Evolutionary conservation across 2,113 vertebrate genomes (phyloP).

Genomic region (Perccottus glenii): DNA sequence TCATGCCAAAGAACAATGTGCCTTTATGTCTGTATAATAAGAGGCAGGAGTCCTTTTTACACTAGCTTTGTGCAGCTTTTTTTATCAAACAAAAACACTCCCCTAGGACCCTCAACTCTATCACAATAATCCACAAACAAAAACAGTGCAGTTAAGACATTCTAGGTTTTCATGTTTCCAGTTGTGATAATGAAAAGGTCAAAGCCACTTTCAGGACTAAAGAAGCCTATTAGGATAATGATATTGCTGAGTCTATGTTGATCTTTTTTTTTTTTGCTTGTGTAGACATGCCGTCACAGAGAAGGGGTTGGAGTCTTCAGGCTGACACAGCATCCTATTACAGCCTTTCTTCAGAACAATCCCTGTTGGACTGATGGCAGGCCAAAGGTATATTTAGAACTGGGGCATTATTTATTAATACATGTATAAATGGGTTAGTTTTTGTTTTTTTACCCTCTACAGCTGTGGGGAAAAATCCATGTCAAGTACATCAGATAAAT

Average conservation of each 20-base stretch:
- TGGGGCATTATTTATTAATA: slow-evolving; percentile 20
- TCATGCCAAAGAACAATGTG: background rate
- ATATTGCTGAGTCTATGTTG: slow-evolving; percentile 6
- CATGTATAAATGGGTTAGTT: slow-evolving; percentile 15
- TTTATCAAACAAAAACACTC: background rate
- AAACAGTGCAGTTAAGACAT: background rate
- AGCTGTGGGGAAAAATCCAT: slow-evolving; percentile 21
- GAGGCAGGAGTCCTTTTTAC: background rate
- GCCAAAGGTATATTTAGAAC: slow-evolving; percentile 36
- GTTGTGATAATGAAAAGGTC: slow-evolving; percentile 21
- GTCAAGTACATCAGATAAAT: slow-evolving; percentile 24
- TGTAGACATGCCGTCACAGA: background rate
- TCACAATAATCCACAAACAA: background rate
- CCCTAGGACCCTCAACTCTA: no score
- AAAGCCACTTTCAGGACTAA: slow-evolving; percentile 4
- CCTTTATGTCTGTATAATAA: background rate
- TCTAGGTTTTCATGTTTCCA: no score
- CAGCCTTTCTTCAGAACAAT: background rate
- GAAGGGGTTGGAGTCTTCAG: background rate
- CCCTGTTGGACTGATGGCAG: slow-evolving; percentile 15
- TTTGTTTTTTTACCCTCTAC: background rate
- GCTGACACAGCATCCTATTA: background rate
- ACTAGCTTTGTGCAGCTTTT: background rate
- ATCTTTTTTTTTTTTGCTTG: slow-evolving; percentile 12
- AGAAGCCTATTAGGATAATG: slow-evolving; percentile 14